These are phyloP conservation scores for Scophthalmus maximus DNA, from an alignment of 2,113 vertebrate genomes.

Conservation along the genomic window DNA sequence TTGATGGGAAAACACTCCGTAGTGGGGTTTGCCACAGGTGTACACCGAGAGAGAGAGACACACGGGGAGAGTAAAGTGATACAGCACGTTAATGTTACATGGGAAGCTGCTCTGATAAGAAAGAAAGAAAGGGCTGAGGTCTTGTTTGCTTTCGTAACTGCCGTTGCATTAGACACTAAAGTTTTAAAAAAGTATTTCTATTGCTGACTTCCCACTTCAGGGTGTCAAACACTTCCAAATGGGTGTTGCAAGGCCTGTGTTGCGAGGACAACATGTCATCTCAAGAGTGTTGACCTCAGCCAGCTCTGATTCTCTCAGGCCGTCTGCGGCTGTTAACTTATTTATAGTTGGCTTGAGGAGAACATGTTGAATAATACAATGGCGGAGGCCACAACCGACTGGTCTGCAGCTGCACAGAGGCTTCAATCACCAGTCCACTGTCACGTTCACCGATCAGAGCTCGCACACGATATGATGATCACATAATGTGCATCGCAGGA, in stretches of 20 bases:
- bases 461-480: neutral
- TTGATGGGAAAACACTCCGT: slow-evolving; percentile 47
- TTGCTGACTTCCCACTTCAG: slow-evolving; percentile 34
- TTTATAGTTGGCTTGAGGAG: slow-evolving; percentile 74
- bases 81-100: neutral
- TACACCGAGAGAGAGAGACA: slow-evolving; percentile 2
- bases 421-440: slow-evolving; percentile 23
- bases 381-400: slow-evolving; percentile 57
- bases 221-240: slow-evolving; percentile 59
- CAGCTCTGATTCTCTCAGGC: slow-evolving; percentile 61
- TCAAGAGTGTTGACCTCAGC: slow-evolving; percentile 54
- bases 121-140: too few species aligned
- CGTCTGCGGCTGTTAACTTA: slow-evolving; percentile 72
- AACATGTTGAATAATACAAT: slow-evolving; percentile 78
- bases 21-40: slow-evolving; percentile 50
- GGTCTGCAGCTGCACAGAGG: slow-evolving; percentile 54
- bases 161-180: slow-evolving; percentile 7
- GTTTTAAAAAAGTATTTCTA: slow-evolving; percentile 46
- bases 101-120: neutral
- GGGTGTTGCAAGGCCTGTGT: slow-evolving; percentile 36
- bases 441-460: slow-evolving; percentile 12
- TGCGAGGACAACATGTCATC: slow-evolving; percentile 56
- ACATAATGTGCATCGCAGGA: neutral
- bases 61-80: neutral
- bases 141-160: neutral